Base-by-base conservation (phyloP, 1,140 invertebrate genomes). In the Colletes latitarsis region DNA sequence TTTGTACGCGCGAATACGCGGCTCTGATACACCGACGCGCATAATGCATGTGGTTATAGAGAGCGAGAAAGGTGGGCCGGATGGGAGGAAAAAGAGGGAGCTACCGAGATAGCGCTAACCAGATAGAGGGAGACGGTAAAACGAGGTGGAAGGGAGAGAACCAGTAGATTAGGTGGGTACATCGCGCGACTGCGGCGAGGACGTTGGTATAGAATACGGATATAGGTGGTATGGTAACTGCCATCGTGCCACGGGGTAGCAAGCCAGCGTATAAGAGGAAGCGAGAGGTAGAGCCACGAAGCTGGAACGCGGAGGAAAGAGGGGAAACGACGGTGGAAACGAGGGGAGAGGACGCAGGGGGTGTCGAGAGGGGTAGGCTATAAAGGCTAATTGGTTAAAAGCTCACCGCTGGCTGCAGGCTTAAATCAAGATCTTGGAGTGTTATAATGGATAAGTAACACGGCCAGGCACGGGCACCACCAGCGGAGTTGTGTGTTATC, bases 371-470 rank as follows among this genome's bases (percentile, higher is more conserved):
- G 78, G 67, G 80, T 86, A 84, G 87, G 91, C 91, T 92, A 92
- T 93, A 93, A 93, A 93, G 92, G 92, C 93, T 93, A 93, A 93
- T 93, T 93, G 93, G 92, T 93, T 93, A 93, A 93, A 93, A 93
- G 93, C 93, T 93, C 92, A 92, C 92, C 92, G 90, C 91, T 90
- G 88, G 92, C 90, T 92, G 91, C 91, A 92, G 93, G 92, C 93
- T 93, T 93, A 93, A 93, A 93, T 93, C 93, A 93, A 93, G 93
- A 93, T 93, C 92, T 93, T 93, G 92, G 92, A 93, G 93, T 93
- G 93, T 93, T 93, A 93, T 93, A 93, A 93, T 93, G 93, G 92
- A 93, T 93, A 93, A 93, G 92, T 93, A 93, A 93, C 92, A 93
- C 92, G 91, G 89, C 84, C 90, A 90, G 91, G 92, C 92, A 88